These are phyloP conservation scores for Trematocara marginatum DNA, from an alignment of 2,113 vertebrate genomes.

Conservation along the genomic window DNA sequence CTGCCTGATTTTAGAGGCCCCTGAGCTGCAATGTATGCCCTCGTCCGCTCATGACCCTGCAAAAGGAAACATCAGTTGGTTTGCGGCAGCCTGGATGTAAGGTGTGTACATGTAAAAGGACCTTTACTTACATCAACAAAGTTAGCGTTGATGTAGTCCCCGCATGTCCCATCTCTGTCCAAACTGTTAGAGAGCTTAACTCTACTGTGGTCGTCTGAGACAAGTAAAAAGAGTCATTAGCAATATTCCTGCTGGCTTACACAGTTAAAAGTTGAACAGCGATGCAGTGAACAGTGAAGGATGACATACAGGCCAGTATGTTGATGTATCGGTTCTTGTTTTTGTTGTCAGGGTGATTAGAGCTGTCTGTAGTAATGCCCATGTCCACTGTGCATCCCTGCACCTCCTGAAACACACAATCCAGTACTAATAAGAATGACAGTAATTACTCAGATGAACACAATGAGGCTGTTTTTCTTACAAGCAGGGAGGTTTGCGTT, in stretches of 20 bases:
- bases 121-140: slow-evolving; percentile 86
- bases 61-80: background rate
- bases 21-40: slow-evolving; percentile 96
- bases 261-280: background rate
- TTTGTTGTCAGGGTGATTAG: slow-evolving; percentile 93
- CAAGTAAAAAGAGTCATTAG: background rate
- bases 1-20: slow-evolving; percentile 88
- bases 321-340: slow-evolving; percentile 97
- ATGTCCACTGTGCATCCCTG: slow-evolving; percentile 90
- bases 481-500: background rate
- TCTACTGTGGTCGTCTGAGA: slow-evolving; percentile 91
- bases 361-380: slow-evolving; percentile 88
- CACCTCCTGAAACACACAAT: slow-evolving; percentile 80
- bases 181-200: slow-evolving; percentile 86
- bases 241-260: background rate
- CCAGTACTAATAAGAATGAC: background rate
- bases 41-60: slow-evolving; percentile 89
- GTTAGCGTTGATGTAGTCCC: slow-evolving; percentile 97
- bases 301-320: slow-evolving; percentile 89
- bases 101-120: background rate
- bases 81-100: background rate
- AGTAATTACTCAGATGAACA: background rate
- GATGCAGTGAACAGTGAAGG: slow-evolving; percentile 5
- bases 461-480: background rate
- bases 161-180: slow-evolving; percentile 84